These are phyloP conservation scores for Hoplostethus mediterraneus DNA, from an alignment of 2,797 vertebrate genomes.

Conservation along the genomic window DNA sequence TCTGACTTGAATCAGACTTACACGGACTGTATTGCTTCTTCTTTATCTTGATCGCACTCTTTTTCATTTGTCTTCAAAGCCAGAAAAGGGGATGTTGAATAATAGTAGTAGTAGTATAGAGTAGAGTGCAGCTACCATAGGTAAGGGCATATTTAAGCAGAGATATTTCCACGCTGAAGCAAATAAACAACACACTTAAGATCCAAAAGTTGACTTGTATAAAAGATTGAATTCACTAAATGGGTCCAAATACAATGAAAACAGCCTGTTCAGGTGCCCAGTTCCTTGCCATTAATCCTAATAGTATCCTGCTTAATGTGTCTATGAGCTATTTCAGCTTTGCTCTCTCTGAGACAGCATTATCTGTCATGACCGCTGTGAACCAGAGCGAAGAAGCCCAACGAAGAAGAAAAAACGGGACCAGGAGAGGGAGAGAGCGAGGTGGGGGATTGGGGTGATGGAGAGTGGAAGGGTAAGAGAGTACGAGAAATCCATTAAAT, in stretches of 20 bases:
- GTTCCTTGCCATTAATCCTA: neutral
- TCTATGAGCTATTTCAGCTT: conserved; percentile 8
- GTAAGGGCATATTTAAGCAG: too few species aligned
- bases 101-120: too few species aligned
- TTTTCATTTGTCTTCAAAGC: conserved; percentile 17
- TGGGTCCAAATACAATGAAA: neutral
- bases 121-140: too few species aligned
- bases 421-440: conserved; percentile 6
- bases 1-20: conserved; percentile 33
- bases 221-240: neutral
- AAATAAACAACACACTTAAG: neutral
- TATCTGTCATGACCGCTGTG: conserved; percentile 14
- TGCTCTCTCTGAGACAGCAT: conserved; percentile 15
- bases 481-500: conserved; percentile 79
- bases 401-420: conserved; percentile 24
- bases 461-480: conserved; percentile 31
- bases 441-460: conserved; percentile 8
- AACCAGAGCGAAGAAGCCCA: conserved; percentile 20
- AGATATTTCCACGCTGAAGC: neutral
- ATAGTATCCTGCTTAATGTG: too few species aligned
- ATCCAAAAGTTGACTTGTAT: neutral
- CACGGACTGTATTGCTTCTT: conserved; percentile 14
- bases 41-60: conserved; percentile 25
- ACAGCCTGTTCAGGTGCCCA: neutral
- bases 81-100: neutral